Conservation (phyloP, 1,140 invertebrate genomes). For the Idris sp. region DNA sequence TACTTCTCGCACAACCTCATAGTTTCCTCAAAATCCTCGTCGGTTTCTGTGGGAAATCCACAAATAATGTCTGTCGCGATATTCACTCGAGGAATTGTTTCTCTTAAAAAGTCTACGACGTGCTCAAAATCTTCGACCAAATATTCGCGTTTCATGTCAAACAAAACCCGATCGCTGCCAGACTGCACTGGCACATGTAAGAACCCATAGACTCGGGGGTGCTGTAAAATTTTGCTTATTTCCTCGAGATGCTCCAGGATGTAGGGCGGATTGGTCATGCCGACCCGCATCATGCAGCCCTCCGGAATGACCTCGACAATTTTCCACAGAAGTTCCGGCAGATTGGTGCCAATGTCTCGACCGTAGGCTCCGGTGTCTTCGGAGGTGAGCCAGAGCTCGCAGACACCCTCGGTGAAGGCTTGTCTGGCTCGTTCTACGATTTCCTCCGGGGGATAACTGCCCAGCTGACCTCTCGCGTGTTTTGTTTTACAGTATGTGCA, state of each 20-base stretch:
- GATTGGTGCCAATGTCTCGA: conserved; percentile 91
- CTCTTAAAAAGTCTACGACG: conserved; percentile 91
- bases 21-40: conserved; percentile 93
- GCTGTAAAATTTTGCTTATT: conserved; percentile 91
- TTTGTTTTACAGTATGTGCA: conserved; percentile 99
- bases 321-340: conserved; percentile 91
- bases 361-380: conserved; percentile 99
- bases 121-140: conserved; percentile 90
- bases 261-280: conserved; percentile 99
- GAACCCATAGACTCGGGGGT: conserved; percentile 95
- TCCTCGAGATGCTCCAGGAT: conserved; percentile 96
- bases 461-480: conserved; percentile 95
- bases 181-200: conserved; percentile 98
- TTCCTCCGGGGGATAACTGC: conserved; percentile 93
- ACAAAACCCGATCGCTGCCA: conserved; percentile 94
- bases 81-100: conserved; percentile 89
- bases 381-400: conserved; percentile 98
- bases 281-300: conserved; percentile 91
- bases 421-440: conserved; percentile 88
- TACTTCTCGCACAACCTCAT: conserved; percentile 91
- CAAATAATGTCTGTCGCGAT: conserved; percentile 99
- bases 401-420: conserved; percentile 94
- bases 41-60: conserved; percentile 98
- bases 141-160: conserved; percentile 98
- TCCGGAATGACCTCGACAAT: conserved; percentile 95